These are phyloP conservation scores for Eilema caniola DNA, from an alignment of 2,888 invertebrate genomes.

Conservation along the genomic window DNA sequence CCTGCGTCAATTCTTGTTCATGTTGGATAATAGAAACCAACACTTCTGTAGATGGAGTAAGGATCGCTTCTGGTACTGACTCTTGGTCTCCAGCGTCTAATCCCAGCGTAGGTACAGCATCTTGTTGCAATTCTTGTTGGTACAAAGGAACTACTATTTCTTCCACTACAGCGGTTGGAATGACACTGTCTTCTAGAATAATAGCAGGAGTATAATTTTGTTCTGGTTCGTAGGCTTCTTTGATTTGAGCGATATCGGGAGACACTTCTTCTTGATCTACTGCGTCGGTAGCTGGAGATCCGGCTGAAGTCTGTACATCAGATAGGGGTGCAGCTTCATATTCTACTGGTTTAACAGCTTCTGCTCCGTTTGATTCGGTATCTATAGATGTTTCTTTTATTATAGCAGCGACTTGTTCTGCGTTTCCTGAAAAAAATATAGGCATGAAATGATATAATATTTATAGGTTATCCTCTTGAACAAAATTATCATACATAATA, in stretches of 20 bases:
- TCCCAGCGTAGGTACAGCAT: neutral
- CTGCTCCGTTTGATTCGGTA: slow-evolving; percentile 25
- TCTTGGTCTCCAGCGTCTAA: slow-evolving; percentile 8
- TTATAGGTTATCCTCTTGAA: too few relatives aligned
- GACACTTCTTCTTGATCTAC: neutral
- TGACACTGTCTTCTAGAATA: slow-evolving; percentile 30
- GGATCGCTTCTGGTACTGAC: slow-evolving; percentile 29
- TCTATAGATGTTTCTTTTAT: slow-evolving; percentile 41
- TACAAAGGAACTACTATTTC: slow-evolving; percentile 17
- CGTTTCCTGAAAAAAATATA: slow-evolving; percentile 35
- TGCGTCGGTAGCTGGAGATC: neutral
- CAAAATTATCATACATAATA: too few relatives aligned
- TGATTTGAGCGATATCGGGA: slow-evolving; percentile 15
- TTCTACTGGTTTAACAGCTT: neutral
- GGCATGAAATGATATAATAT: neutral
- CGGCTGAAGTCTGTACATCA: neutral
- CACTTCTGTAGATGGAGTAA: neutral
- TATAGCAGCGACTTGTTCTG: slow-evolving; percentile 32
- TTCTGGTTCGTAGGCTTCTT: slow-evolving; percentile 10
- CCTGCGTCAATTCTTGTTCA: neutral
- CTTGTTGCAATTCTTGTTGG: neutral
- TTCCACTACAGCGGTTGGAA: slow-evolving; percentile 20
- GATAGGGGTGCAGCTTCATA: neutral
- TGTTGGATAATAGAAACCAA: neutral
- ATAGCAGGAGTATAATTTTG: slow-evolving; percentile 27